A percentile compares a stretch with the other conserved stretches of the same genome.
Conservation (phyloP, 2,888 invertebrate species). For the Euspilapteryx auroguttella region DNA sequence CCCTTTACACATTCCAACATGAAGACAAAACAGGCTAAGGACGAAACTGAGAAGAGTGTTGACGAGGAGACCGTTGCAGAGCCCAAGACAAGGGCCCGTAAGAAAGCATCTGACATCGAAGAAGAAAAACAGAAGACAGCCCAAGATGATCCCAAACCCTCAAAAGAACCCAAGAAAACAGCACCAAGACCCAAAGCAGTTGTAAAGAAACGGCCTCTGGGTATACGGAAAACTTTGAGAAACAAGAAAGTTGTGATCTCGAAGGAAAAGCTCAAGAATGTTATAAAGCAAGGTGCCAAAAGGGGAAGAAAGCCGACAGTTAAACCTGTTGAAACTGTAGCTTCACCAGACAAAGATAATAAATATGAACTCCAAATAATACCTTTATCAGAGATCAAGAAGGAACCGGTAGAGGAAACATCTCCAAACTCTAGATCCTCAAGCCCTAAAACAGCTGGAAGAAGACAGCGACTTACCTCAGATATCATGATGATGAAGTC, state of each 20-base stretch:
- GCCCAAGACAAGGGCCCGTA: slow-evolving; percentile 51
- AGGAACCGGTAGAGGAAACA: slow-evolving; percentile 40
- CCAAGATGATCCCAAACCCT: slow-evolving; percentile 45
- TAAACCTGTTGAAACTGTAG: slow-evolving; percentile 28
- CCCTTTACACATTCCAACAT: slow-evolving; percentile 55
- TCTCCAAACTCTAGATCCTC: slow-evolving; percentile 44
- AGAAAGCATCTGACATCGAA: slow-evolving; percentile 43
- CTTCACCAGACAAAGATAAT: slow-evolving; percentile 36
- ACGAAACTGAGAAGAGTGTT: slow-evolving; percentile 41
- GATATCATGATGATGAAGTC: slow-evolving; percentile 52
- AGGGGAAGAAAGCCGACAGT: slow-evolving; percentile 34
- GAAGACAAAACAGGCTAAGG: slow-evolving; percentile 54
- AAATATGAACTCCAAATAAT: slow-evolving; percentile 37
- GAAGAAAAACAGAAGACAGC: slow-evolving; percentile 33
- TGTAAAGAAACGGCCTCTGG: slow-evolving; percentile 44
- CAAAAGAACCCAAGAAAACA: slow-evolving; percentile 41
- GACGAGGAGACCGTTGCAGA: slow-evolving; percentile 44
- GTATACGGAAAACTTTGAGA: slow-evolving; percentile 44
- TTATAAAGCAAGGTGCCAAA: slow-evolving; percentile 26
- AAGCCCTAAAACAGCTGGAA: slow-evolving; percentile 44
- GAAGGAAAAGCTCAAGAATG: slow-evolving; percentile 38
- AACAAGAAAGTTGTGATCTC: slow-evolving; percentile 31
- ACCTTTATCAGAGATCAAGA: slow-evolving; percentile 46
- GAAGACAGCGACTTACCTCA: slow-evolving; percentile 41
- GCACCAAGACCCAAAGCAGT: slow-evolving; percentile 36